A percentile compares a stretch with the other conserved stretches of the same genome.
Evolutionary conservation across 2,888 invertebrate species (phyloP).

Genomic region (Philhelius pedissequus): DNA sequence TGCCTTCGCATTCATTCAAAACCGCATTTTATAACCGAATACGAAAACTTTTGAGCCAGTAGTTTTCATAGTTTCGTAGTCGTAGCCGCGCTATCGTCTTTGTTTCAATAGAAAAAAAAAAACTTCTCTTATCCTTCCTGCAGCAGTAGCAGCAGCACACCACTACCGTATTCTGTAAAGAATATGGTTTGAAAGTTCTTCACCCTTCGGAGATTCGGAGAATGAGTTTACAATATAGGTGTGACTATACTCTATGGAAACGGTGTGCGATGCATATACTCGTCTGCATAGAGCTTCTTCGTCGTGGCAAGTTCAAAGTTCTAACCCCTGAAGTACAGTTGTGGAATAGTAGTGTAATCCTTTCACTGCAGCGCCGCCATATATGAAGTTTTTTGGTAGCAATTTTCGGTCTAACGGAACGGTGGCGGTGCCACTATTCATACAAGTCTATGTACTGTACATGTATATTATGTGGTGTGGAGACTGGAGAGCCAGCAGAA

Average conservation of each 20-base stretch:
- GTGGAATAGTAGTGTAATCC: constrained; percentile 25
- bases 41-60: constrained; percentile 61
- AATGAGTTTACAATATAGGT: constrained; percentile 28
- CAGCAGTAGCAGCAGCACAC: background rate
- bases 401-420: constrained; percentile 9
- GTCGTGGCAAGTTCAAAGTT: constrained; percentile 64
- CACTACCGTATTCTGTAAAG: constrained; percentile 32
- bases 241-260: background rate
- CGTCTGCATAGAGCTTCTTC: constrained; percentile 3
- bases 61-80: constrained; percentile 1
- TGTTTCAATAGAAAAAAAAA: constrained; percentile 41
- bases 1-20: constrained; percentile 20
- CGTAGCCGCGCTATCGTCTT: constrained; percentile 19
- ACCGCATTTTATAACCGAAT: constrained; percentile 65
- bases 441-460: background rate
- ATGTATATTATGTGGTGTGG: background rate
- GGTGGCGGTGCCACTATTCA: too few species aligned
- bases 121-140: constrained; percentile 55
- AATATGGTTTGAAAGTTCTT: constrained; percentile 61
- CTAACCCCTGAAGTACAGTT: constrained; percentile 61
- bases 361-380: constrained; percentile 1
- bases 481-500: background rate
- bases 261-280: background rate
- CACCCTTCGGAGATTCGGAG: background rate
- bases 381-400: constrained; percentile 32